Base-by-base conservation (phyloP, 1,140 invertebrate genomes). In the Papilio glaucus region DNA sequence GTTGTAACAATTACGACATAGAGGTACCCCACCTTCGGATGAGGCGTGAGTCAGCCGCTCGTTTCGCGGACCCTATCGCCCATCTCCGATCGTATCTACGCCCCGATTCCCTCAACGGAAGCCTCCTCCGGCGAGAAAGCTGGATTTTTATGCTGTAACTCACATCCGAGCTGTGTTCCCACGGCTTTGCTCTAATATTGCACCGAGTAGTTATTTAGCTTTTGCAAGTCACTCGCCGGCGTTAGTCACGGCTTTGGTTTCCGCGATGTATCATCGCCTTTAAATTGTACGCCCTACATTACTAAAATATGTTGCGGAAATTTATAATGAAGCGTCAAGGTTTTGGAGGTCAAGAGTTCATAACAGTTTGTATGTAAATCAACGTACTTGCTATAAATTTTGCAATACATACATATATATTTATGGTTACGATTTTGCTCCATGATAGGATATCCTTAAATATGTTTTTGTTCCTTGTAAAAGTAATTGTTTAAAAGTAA, bases 111-210 rank as follows among this genome's bases (percentile, higher is more conserved):
- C 76, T 77, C 83, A 83, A 88, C 88, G 85, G 88, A 86, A 90
- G 89, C 89, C 65, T 63, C 75, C 68, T 69, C 33, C 41, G 65
- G 79, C 86, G 86, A 85, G 89, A 91, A 87, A 91, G 89, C 81
- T 82, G 76, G 76, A 88, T 91, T 89, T 91, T 91, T 91, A 85
- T 77, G 72, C 73, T 80, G 79, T 83, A 88, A 85, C 77, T 88
- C 85, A 89, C 81, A 67, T 65, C 61, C 38, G 38, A 38, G 15
- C 3, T 37, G 12, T 12, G 77, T 91, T 89, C 89, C 85, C 89
- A 91, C 89, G 87, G 62, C 79, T 75, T 71, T 77, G 76, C 73
- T 79, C 61, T 77, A 42, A 42, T 65, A 69, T 60, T 29, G 24
- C 62, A 67, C 71, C 38, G 71, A 75, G 72, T 57, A 42, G 41